These are phyloP conservation scores for Corythoichthys intestinalis DNA, from an alignment of 2,113 vertebrate genomes.

Conservation along the genomic window DNA sequence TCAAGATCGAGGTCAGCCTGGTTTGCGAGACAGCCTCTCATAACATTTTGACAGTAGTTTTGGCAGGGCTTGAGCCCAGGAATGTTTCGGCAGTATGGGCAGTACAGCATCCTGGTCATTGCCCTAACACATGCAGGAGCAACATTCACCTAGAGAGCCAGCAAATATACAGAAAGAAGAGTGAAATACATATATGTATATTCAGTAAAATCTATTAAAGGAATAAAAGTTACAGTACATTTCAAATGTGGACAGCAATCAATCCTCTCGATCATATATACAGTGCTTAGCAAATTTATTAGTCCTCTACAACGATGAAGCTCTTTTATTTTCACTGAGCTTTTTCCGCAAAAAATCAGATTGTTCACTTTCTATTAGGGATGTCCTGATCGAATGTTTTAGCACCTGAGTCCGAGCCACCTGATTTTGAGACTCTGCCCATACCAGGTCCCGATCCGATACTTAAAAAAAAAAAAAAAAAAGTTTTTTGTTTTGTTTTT, in stretches of 20 bases:
- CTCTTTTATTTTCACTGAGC: not conserved
- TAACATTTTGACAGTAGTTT: conserved; percentile 97
- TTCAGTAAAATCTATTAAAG: too few relatives aligned
- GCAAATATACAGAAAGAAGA: not conserved
- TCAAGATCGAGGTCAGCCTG: conserved; percentile 96
- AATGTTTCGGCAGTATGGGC: conserved; percentile 88
- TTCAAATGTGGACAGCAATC: not conserved
- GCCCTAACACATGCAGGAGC: conserved; percentile 89
- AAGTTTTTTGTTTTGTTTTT: too few relatives aligned
- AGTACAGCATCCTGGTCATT: conserved; percentile 95
- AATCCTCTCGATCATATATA: too few relatives aligned
- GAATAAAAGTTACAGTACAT: too few relatives aligned
- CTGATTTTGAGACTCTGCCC: too few relatives aligned
- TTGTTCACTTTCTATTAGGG: too few relatives aligned
- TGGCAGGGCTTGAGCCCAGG: conserved; percentile 87
- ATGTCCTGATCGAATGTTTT: too few relatives aligned
- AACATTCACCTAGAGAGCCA: conserved; percentile 81
- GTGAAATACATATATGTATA: not conserved
- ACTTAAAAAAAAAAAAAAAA: too few relatives aligned
- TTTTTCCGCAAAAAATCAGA: too few relatives aligned
- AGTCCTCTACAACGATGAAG: not conserved
- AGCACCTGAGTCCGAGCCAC: too few relatives aligned
- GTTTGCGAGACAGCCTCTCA: conserved; percentile 97
- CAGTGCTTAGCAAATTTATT: too few relatives aligned
- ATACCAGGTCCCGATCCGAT: too few relatives aligned